A percentile compares a stretch with the other conserved stretches of the same genome.
Evolutionary conservation across 2,888 invertebrate species (phyloP).

Genomic region (Pseudolycoriella hygida): DNA sequence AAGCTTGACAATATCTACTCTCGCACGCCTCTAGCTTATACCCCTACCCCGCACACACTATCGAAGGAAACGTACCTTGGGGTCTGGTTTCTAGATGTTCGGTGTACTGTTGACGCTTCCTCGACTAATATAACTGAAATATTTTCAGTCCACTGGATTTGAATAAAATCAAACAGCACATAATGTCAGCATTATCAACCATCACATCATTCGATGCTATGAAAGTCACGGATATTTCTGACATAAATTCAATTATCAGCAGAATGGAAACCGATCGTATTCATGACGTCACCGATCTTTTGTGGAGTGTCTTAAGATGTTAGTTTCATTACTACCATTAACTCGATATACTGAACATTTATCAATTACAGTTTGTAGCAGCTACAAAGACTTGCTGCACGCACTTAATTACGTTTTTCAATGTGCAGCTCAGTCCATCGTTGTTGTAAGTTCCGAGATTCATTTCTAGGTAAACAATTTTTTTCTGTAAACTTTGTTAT

Average conservation of each 20-base stretch:
- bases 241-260: background rate
- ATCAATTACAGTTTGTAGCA: conserved; percentile 19
- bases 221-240: background rate
- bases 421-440: conserved; percentile 19
- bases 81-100: no score
- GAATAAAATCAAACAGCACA: no score
- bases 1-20: no score
- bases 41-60: no score
- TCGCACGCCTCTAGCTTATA: no score
- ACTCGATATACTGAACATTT: background rate
- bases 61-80: no score
- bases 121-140: no score
- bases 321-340: background rate
- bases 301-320: conserved; percentile 25
- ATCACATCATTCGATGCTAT: no score
- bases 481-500: conserved; percentile 5
- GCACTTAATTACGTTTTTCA: conserved; percentile 24
- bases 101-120: background rate
- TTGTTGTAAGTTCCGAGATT: background rate
- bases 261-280: background rate
- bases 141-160: no score
- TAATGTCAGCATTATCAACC: no score
- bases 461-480: background rate
- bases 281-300: conserved; percentile 21
- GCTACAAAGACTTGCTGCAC: conserved; percentile 23